A percentile compares a stretch with the other conserved stretches of the same genome.
These are phyloP conservation scores for Agonopterix subpropinquella DNA, from an alignment of 2,888 invertebrate species.

Conservation along the genomic window DNA sequence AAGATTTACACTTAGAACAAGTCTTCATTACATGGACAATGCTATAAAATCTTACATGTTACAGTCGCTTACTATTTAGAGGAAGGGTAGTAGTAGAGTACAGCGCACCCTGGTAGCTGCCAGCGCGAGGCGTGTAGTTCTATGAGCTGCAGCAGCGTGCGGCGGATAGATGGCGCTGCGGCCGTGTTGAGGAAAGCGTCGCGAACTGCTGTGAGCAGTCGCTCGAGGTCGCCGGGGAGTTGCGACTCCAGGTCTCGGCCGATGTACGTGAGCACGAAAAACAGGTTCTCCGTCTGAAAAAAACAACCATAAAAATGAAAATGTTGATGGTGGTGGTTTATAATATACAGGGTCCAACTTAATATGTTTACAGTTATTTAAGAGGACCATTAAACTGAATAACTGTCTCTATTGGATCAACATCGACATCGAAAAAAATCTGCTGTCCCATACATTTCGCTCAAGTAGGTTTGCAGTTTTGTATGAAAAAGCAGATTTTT, in stretches of 20 bases:
- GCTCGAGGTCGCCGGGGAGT: slow-evolving; percentile 86
- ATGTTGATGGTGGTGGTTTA: too few species aligned
- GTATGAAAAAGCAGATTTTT: too few species aligned
- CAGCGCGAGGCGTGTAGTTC: slow-evolving; percentile 93
- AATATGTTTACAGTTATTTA: too few species aligned
- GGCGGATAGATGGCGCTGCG: slow-evolving; percentile 84
- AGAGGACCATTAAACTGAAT: too few species aligned
- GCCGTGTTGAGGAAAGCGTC: slow-evolving; percentile 89
- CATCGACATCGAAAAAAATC: too few species aligned
- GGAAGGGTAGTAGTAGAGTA: slow-evolving; percentile 90
- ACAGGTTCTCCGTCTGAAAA: slow-evolving; percentile 88
- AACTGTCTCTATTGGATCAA: too few species aligned
- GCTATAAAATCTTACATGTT: too few species aligned
- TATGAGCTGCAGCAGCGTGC: slow-evolving; percentile 91
- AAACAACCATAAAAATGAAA: neutral
- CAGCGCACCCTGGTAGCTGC: slow-evolving; percentile 92
- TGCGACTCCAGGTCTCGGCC: slow-evolving; percentile 91
- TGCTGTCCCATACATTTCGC: too few species aligned
- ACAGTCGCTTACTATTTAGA: slow-evolving; percentile 49
- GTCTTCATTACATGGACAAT: too few species aligned
- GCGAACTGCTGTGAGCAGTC: slow-evolving; percentile 85
- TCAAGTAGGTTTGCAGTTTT: too few species aligned
- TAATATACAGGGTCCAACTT: too few species aligned
- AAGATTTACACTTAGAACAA: too few species aligned
- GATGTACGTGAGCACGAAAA: slow-evolving; percentile 91